Conservation (phyloP, 2,113 vertebrate species). For the Cryptomyrus ogoouensis region DNA sequence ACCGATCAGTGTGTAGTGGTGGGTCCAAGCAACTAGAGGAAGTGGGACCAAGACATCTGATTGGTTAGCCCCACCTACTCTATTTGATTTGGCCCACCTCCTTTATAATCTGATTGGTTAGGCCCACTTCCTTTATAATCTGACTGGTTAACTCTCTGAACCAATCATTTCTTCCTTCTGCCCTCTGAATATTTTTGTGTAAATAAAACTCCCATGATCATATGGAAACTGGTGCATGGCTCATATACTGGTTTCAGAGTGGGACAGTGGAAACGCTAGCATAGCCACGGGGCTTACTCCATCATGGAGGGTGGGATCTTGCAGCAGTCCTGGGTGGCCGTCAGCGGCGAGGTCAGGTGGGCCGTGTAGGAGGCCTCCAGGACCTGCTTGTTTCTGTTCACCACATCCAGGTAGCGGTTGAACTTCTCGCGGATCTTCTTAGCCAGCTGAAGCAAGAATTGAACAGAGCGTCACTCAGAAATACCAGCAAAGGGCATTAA, state of each 20-base stretch:
- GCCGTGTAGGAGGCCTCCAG: slow-evolving; percentile 94
- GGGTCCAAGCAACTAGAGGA: background rate
- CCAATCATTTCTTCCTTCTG: no score
- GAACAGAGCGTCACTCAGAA: background rate
- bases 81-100: no score
- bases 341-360: slow-evolving; percentile 89
- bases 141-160: no score
- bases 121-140: no score
- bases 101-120: no score
- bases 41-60: background rate
- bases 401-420: slow-evolving; percentile 94
- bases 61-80: background rate
- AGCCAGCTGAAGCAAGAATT: slow-evolving; percentile 68
- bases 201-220: background rate
- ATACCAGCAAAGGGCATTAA: background rate
- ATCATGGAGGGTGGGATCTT: slow-evolving; percentile 94
- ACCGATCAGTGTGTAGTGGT: background rate
- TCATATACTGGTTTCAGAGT: background rate
- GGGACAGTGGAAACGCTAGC: background rate
- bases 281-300: slow-evolving; percentile 73
- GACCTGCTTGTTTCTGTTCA: slow-evolving; percentile 95
- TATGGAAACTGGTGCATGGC: background rate
- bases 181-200: background rate
- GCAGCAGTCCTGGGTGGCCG: slow-evolving; percentile 94
- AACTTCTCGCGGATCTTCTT: slow-evolving; percentile 99